phyloP scores from a whole-genome alignment of 2,113 vertebrate genomes.

The Sterna hirundo region DNA sequence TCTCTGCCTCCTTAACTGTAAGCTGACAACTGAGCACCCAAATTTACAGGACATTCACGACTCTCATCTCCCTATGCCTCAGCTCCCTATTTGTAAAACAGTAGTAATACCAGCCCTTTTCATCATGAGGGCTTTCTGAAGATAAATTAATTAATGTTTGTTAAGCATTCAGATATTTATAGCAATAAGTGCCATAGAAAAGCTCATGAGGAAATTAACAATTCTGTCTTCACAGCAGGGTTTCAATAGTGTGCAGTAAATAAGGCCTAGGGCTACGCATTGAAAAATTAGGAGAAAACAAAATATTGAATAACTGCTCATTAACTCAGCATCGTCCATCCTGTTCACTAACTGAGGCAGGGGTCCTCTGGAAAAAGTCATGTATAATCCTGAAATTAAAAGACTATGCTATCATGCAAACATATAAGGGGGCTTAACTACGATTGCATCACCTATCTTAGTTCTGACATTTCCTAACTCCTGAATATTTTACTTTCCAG shows the following conservation, averaged over 20 bases:
- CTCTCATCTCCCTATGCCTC: background rate
- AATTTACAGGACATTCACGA: background rate
- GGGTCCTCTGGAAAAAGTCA: background rate
- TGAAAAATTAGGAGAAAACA: conserved; percentile 72
- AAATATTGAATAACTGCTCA: conserved; percentile 71
- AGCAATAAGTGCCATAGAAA: conserved; percentile 64
- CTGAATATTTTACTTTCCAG: background rate
- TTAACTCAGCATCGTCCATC: conserved; percentile 58
- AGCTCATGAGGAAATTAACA: conserved; percentile 69
- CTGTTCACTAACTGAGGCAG: conserved; percentile 29
- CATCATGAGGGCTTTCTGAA: background rate
- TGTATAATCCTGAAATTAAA: conserved; percentile 13
- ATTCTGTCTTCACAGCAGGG: conserved; percentile 69
- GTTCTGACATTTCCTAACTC: background rate
- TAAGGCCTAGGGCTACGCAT: conserved; percentile 67
- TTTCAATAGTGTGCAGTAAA: conserved; percentile 67
- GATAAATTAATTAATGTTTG: conserved; percentile 69
- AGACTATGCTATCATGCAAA: background rate
- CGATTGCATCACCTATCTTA: background rate
- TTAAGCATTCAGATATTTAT: conserved; percentile 66
- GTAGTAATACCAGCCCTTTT: conserved; percentile 19
- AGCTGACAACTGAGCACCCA: background rate
- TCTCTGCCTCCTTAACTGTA: background rate
- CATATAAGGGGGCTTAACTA: background rate
- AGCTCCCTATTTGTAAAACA: conserved; percentile 2